These are phyloP conservation scores for Tetranychus urticae DNA, from an alignment of 1,140 invertebrate genomes.

Conservation along the genomic window DNA sequence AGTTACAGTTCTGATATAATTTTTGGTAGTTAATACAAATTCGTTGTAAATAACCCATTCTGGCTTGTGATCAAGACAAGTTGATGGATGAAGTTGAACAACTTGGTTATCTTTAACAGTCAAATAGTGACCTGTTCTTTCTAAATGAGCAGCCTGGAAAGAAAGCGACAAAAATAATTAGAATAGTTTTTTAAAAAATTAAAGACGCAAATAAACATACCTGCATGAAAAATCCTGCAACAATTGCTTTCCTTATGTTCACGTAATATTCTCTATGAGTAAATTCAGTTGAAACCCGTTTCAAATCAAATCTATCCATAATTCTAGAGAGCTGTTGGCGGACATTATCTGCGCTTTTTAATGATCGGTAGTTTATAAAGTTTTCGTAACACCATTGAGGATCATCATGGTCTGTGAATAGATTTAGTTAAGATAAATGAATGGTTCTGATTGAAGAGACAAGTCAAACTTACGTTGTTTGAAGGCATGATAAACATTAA, in stretches of 20 bases:
- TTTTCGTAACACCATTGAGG: slow-evolving; percentile 98
- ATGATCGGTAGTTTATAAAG: slow-evolving; percentile 90
- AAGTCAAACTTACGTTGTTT: slow-evolving; percentile 73
- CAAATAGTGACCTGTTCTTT: slow-evolving; percentile 83
- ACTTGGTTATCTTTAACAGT: slow-evolving; percentile 98
- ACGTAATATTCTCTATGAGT: slow-evolving; percentile 95
- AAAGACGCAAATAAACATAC: slow-evolving; percentile 25
- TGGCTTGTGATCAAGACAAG: slow-evolving; percentile 94
- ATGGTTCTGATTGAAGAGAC: not conserved
- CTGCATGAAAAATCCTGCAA: slow-evolving; percentile 99
- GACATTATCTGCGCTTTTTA: slow-evolving; percentile 78
- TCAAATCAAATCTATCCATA: slow-evolving; percentile 78
- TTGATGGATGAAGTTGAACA: slow-evolving; percentile 94
- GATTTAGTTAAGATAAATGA: not conserved
- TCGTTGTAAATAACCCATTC: slow-evolving; percentile 99
- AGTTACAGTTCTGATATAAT: slow-evolving; percentile 95
- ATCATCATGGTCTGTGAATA: slow-evolving; percentile 41
- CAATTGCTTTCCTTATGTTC: slow-evolving; percentile 91
- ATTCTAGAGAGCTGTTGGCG: slow-evolving; percentile 54
- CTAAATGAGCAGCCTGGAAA: slow-evolving; percentile 66
- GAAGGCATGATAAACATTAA: slow-evolving; percentile 93
- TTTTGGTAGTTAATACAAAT: slow-evolving; percentile 97
- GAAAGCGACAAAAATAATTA: not conserved
- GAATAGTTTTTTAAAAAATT: not conserved
- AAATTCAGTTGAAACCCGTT: slow-evolving; percentile 89